Conservation (phyloP, 2,797 vertebrate species). For the Scomberomorus guttatus region DNA sequence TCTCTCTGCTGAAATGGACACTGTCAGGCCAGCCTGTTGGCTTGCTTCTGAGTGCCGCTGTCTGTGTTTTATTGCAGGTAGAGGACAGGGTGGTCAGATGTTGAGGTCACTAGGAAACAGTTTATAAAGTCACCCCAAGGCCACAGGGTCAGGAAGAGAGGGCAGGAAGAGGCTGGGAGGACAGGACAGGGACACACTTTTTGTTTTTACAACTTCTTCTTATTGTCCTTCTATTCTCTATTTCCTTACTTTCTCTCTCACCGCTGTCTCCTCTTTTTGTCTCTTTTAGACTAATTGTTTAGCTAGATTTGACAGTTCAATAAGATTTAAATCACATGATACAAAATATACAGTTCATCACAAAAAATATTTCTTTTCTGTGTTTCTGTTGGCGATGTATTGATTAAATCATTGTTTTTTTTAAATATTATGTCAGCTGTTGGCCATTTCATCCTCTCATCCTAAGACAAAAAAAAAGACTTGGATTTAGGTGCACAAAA, state of each 20-base stretch:
- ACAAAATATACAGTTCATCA: not conserved
- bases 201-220: constrained; percentile 46
- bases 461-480: not conserved
- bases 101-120: constrained; percentile 54
- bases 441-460: not conserved
- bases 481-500: not conserved
- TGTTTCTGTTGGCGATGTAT: not conserved
- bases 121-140: constrained; percentile 58
- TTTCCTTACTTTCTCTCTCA: not conserved
- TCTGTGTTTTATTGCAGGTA: constrained; percentile 52
- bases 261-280: not conserved
- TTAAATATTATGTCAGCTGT: not conserved
- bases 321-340: not conserved
- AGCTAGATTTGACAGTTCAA: not conserved
- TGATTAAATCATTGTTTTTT: not conserved
- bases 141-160: constrained; percentile 56
- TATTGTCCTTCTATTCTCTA: constrained; percentile 9
- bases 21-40: constrained; percentile 4
- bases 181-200: constrained; percentile 41
- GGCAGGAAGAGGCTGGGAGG: constrained; percentile 51
- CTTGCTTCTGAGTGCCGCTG: not conserved
- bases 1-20: not conserved
- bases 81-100: constrained; percentile 53
- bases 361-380: not conserved
- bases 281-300: not conserved